Evolutionary conservation across 2,888 invertebrate species (phyloP).

Genomic region (Anoplius nigerrimus): DNA sequence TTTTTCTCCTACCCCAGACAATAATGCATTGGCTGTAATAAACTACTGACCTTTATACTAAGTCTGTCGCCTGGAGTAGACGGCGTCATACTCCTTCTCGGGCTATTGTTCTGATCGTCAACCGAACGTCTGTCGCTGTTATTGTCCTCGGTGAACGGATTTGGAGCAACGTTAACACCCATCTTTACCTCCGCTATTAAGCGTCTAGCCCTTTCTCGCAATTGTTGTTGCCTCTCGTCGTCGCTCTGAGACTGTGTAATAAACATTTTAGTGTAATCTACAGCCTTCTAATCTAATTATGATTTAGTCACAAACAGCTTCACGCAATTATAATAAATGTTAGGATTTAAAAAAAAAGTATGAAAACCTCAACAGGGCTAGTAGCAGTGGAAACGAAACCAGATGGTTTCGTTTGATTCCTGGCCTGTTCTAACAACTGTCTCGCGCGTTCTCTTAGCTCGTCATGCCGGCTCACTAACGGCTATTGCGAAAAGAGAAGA

Average conservation of each 20-base stretch:
- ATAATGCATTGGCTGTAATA: not conserved
- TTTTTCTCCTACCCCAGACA: not conserved
- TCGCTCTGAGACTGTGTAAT: slow-evolving; percentile 78
- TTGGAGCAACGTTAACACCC: slow-evolving; percentile 75
- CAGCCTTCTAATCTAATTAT: not conserved
- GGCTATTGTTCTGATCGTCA: slow-evolving; percentile 73
- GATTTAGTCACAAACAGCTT: not conserved
- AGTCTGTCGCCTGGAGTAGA: slow-evolving; percentile 71
- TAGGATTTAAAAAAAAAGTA: slow-evolving; percentile 16
- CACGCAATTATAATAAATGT: not conserved
- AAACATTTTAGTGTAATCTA: not conserved
- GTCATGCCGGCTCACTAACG: slow-evolving; percentile 86
- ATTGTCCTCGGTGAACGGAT: slow-evolving; percentile 70
- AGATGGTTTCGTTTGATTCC: slow-evolving; percentile 74
- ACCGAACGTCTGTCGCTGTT: slow-evolving; percentile 69
- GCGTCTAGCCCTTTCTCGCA: slow-evolving; percentile 91
- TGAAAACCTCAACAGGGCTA: slow-evolving; percentile 76
- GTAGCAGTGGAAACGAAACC: slow-evolving; percentile 76
- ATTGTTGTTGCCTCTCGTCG: slow-evolving; percentile 89
- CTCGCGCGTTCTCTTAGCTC: slow-evolving; percentile 90
- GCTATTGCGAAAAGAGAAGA: slow-evolving; percentile 77
- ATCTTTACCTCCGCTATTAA: slow-evolving; percentile 91
- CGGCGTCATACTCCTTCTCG: slow-evolving; percentile 70
- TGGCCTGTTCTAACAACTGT: slow-evolving; percentile 87
- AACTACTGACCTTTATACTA: slow-evolving; percentile 65